Conservation (phyloP, 1,140 invertebrate species). For the Homalodisca vitripennis region DNA sequence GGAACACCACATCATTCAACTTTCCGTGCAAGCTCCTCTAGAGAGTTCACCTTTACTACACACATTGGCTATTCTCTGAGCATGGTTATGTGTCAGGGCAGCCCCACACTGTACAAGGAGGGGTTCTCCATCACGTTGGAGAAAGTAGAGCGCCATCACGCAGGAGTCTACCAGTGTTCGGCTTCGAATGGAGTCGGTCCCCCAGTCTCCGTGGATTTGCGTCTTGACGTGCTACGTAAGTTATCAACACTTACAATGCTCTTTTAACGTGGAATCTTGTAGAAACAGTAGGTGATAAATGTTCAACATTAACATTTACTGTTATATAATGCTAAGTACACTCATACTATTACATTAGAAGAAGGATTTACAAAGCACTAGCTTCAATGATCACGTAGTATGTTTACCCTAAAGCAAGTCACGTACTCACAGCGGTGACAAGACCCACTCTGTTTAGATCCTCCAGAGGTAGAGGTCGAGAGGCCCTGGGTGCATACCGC, state of each 20-base stretch:
- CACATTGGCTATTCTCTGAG: constrained; percentile 32
- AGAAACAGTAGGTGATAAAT: background rate
- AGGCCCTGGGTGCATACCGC: constrained; percentile 53
- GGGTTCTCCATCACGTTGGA: constrained; percentile 64
- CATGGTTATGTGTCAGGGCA: constrained; percentile 42
- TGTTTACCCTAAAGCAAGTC: too few species aligned
- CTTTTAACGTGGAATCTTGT: background rate
- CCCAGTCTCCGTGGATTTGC: constrained; percentile 60
- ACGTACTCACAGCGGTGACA: too few species aligned
- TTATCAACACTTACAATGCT: too few species aligned
- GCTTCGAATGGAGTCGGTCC: constrained; percentile 67
- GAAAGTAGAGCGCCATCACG: constrained; percentile 60
- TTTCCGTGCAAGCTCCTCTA: too few species aligned
- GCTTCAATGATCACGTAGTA: too few species aligned
- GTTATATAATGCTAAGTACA: too few species aligned
- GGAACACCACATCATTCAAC: too few species aligned
- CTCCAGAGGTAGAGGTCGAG: constrained; percentile 54
- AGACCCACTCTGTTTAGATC: constrained; percentile 40
- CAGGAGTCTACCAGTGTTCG: constrained; percentile 64
- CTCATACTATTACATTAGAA: too few species aligned
- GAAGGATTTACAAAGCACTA: too few species aligned
- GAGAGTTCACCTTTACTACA: too few species aligned
- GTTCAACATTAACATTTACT: too few species aligned
- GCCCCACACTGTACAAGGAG: constrained; percentile 50
- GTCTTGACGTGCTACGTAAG: constrained; percentile 60